Conservation (phyloP, 2,113 vertebrate species). For the Paralichthys olivaceus region DNA sequence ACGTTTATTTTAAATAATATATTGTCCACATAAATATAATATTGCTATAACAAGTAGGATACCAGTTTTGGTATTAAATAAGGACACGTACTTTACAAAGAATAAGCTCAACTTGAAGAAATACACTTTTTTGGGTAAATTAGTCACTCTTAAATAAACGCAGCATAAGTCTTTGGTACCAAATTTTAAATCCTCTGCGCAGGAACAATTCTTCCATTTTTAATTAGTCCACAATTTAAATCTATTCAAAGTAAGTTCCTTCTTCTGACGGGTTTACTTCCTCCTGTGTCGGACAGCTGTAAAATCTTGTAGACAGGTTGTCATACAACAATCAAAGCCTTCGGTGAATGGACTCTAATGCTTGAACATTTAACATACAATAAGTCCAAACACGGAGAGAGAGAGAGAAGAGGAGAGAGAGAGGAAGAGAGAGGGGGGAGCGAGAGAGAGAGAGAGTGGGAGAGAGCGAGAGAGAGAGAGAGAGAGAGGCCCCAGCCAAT, state of each 20-base stretch:
- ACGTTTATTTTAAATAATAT: neutral
- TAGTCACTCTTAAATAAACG: slow-evolving; percentile 40
- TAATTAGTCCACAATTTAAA: slow-evolving; percentile 74
- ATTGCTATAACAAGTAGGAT: neutral
- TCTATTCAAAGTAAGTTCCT: slow-evolving; percentile 84
- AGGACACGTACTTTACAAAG: neutral
- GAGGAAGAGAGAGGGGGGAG: slow-evolving; percentile 1
- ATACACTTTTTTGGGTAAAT: slow-evolving; percentile 13
- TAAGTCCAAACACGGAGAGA: slow-evolving; percentile 83
- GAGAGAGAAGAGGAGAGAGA: slow-evolving; percentile 10
- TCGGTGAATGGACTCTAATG: slow-evolving; percentile 89
- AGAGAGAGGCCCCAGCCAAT: slow-evolving; percentile 82
- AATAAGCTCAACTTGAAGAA: neutral
- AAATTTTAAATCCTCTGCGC: slow-evolving; percentile 55
- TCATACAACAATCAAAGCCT: slow-evolving; percentile 91
- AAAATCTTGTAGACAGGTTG: slow-evolving; percentile 93
- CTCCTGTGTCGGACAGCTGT: slow-evolving; percentile 91
- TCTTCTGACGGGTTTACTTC: slow-evolving; percentile 86
- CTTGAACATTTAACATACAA: slow-evolving; percentile 91
- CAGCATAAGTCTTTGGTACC: slow-evolving; percentile 42
- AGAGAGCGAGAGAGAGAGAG: slow-evolving; percentile 21
- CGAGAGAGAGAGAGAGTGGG: neutral
- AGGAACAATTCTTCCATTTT: slow-evolving; percentile 45
- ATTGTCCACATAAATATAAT: neutral
- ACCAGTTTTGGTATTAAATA: neutral